Conservation (phyloP, 2,113 vertebrate genomes). For the Macaca mulatta region DNA sequence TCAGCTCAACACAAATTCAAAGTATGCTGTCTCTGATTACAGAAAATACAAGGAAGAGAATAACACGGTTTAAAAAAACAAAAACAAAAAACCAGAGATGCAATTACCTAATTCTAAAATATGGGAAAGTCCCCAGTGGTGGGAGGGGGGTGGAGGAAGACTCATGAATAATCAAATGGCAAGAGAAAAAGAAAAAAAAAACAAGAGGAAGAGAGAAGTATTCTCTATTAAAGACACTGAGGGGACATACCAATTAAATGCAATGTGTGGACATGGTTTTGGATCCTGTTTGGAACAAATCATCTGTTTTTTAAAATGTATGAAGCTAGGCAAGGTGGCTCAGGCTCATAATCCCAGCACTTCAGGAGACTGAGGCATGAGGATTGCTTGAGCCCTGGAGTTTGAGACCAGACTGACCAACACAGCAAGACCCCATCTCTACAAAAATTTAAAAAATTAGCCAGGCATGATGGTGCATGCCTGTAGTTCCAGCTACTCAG, state of each 20-base stretch:
- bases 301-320: background rate
- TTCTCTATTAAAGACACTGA: background rate
- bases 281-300: background rate
- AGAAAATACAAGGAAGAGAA: background rate
- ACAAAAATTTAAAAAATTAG: background rate
- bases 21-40: background rate
- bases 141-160: background rate
- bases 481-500: background rate
- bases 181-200: background rate
- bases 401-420: background rate
- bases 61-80: background rate
- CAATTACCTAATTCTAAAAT: background rate
- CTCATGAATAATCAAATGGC: background rate
- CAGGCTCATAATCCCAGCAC: background rate
- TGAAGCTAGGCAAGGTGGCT: background rate
- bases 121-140: background rate
- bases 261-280: background rate
- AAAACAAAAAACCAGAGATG: background rate
- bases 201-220: background rate
- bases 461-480: background rate
- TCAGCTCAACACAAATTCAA: slow-evolving; percentile 8
- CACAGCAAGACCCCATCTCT: background rate
- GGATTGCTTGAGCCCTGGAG: background rate
- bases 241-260: background rate
- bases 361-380: background rate